phyloP scores from a whole-genome alignment of 2,113 vertebrate species.

The Labeo rohita region DNA sequence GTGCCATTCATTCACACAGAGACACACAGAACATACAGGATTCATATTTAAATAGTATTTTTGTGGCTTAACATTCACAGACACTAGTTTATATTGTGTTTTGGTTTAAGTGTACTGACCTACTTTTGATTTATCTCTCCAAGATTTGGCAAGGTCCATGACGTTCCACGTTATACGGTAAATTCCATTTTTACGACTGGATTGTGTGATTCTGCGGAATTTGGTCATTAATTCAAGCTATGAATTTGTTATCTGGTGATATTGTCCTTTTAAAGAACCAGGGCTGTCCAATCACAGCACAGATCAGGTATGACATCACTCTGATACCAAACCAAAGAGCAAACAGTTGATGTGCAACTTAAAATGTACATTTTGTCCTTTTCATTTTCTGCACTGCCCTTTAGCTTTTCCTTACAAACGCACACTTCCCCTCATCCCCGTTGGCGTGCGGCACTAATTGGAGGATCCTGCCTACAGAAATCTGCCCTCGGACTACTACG shows the following conservation, averaged over 20 bases:
- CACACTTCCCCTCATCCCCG: background rate
- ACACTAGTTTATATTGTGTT: too few relatives aligned
- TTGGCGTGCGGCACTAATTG: constrained; percentile 38
- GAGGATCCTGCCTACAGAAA: constrained; percentile 47
- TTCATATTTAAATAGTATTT: too few relatives aligned
- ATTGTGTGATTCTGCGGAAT: too few relatives aligned
- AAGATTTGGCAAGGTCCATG: too few relatives aligned
- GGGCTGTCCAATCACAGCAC: background rate
- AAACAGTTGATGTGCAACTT: background rate
- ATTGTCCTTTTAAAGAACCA: background rate
- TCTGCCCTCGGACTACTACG: constrained; percentile 17
- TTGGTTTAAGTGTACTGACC: too few relatives aligned
- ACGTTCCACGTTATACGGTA: too few relatives aligned
- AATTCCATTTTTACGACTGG: too few relatives aligned
- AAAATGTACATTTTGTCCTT: background rate
- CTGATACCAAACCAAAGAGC: background rate
- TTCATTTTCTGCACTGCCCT: background rate
- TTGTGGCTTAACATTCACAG: too few relatives aligned
- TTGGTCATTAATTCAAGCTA: background rate
- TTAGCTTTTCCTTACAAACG: background rate
- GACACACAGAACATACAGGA: too few relatives aligned
- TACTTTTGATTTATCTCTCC: too few relatives aligned
- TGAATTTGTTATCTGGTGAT: background rate
- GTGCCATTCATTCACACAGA: too few relatives aligned
- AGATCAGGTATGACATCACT: background rate